Evolutionary conservation across 2,113 vertebrate species (phyloP), one percentile per base, ranked within the genome.

Genomic region (Leucopsar rothschildi): DNA sequence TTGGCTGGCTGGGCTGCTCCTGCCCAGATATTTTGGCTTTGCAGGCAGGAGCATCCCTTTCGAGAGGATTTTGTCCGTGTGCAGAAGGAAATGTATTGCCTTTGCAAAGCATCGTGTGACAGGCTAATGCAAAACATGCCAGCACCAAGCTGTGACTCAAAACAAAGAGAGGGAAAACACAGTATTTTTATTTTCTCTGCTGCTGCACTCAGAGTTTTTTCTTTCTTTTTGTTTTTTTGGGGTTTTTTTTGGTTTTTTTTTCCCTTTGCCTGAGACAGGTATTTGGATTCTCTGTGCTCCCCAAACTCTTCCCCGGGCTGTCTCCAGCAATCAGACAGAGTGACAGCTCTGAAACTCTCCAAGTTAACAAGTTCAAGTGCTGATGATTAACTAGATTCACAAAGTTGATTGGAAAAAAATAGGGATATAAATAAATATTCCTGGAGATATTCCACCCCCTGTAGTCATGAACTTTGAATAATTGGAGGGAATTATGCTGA

Each of bases 381-480:
- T 93, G 92, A 96, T 96, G 97, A 98, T 97, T 97, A 98, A 98
- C 96, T 95, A 97, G 96, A 97, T 96, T 98, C 97, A 95, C 96
- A 95, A 97, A 97, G 97, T 96, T 97, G 97, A 98, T 98, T 97
- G 97, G 96, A 90, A 97, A 97, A 97, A 98, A 97, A 97, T 96
- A 90, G 78, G 83, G 97, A 96, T 98, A 98, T 98, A 98, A 98
- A 98, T 98, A 98, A 97, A 97, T 98, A 98, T 98, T 98, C 98
- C 98, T 97, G 98, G 97, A 98, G 98, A 96, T 95, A 94, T 95
- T 98, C 97, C 98, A 98, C 98, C 98, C 98, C 98, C 98, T 95
- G 98, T 97, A 97, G 98, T 98, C 97, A 96, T 98, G 98, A 98
- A 98, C 98, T 98, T 98, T 98, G 98, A 98, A 98, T 98, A 98